Evolutionary conservation across 2,888 invertebrate genomes (phyloP).

Genomic region (Eumacrocentrus americanus): DNA sequence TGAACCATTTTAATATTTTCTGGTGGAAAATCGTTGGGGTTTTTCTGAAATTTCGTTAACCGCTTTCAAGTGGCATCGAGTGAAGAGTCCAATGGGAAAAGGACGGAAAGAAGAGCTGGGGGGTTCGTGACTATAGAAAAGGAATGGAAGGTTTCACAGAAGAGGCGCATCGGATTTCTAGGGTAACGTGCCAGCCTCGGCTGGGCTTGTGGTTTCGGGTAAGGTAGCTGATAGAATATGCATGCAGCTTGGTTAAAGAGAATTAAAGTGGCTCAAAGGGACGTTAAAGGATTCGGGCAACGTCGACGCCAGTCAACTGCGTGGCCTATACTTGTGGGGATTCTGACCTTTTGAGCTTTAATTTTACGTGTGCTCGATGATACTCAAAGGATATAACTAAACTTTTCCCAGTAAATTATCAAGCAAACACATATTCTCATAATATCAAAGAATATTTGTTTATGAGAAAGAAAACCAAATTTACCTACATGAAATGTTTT

Average conservation of each 20-base stretch:
- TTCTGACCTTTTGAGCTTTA: slow-evolving; percentile 21
- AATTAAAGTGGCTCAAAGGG: slow-evolving; percentile 51
- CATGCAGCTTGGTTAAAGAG: slow-evolving; percentile 52
- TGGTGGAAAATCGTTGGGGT: background rate
- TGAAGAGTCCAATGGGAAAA: slow-evolving; percentile 5
- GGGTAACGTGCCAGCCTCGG: slow-evolving; percentile 48
- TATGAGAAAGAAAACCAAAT: no score
- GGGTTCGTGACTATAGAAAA: background rate
- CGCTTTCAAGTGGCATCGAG: background rate
- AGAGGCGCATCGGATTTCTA: slow-evolving; percentile 33
- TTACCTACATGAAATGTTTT: no score
- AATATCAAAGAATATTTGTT: no score
- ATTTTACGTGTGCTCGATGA: background rate
- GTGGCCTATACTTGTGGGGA: background rate
- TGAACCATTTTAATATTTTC: slow-evolving; percentile 11
- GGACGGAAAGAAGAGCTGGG: background rate
- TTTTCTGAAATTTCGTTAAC: slow-evolving; percentile 6
- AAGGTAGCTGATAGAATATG: slow-evolving; percentile 54
- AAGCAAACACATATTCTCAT: no score
- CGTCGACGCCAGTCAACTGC: slow-evolving; percentile 20
- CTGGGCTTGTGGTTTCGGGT: slow-evolving; percentile 48
- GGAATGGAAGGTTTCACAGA: slow-evolving; percentile 18
- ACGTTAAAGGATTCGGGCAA: slow-evolving; percentile 39
- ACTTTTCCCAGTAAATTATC: no score
- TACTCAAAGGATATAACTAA: no score